Evolutionary conservation across 2,113 vertebrate genomes (phyloP).

Genomic region (Gopherus evgoodei): DNA sequence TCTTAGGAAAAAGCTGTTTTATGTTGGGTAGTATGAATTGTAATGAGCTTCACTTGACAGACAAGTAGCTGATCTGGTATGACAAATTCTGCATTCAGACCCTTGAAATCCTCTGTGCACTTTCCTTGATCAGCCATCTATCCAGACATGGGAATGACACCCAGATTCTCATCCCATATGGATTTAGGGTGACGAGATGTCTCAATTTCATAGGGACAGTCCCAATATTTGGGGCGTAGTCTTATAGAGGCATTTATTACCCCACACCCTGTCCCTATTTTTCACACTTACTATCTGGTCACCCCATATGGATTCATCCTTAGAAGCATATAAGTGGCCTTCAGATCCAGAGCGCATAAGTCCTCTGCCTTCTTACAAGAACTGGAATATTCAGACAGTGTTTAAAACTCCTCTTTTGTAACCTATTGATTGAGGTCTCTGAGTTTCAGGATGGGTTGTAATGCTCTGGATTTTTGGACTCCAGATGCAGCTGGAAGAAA

Average conservation of each 20-base stretch:
- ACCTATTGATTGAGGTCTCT: not conserved
- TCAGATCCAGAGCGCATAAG: not conserved
- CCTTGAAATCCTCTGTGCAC: not conserved
- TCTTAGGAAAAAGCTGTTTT: accelerated
- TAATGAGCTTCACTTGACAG: not conserved
- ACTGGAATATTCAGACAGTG: not conserved
- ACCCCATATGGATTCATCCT: not conserved
- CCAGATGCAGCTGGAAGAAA: not conserved
- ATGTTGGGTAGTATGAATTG: not conserved
- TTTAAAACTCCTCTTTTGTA: not conserved
- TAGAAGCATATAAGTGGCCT: accelerated
- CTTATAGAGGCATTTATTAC: not conserved
- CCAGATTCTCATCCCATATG: not conserved
- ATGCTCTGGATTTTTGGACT: not conserved
- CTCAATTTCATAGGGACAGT: not conserved
- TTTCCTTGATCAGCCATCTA: not conserved
- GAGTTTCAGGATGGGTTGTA: not conserved
- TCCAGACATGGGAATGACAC: not conserved
- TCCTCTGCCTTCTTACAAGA: not conserved
- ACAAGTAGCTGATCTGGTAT: not conserved
- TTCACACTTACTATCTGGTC: not conserved
- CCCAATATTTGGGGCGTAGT: not conserved
- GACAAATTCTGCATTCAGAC: not conserved
- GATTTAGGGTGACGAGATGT: not conserved
- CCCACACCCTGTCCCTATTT: too few species aligned